Evolutionary conservation across 2,797 vertebrate genomes (phyloP).

Genomic region (Heteromormyrus szaboi): DNA sequence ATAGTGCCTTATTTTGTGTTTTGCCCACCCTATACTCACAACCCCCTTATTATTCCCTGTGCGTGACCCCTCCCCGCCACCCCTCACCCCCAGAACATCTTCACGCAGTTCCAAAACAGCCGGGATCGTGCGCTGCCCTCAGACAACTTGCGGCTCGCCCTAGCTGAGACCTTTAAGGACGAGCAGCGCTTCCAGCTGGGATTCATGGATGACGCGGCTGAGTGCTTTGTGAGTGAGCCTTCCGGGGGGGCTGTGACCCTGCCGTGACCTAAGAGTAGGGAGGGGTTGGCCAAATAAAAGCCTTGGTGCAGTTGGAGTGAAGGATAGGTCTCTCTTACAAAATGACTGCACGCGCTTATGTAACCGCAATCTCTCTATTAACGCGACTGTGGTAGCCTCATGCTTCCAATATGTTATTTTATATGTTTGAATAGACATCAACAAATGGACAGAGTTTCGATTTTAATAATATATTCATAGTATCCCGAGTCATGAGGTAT

Average conservation of each 20-base stretch:
- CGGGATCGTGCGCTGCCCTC: conserved; percentile 89
- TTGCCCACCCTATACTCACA: background rate
- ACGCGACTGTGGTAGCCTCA: background rate
- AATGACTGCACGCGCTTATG: background rate
- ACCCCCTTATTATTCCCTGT: background rate
- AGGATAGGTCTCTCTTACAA: background rate
- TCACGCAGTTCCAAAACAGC: conserved; percentile 94
- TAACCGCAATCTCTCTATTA: background rate
- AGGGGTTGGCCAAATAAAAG: background rate
- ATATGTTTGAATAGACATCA: background rate
- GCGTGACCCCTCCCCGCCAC: too few species aligned
- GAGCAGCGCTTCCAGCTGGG: conserved; percentile 97
- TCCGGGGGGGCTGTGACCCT: background rate
- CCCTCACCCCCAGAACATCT: conserved; percentile 69
- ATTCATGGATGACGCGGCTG: conserved; percentile 95
- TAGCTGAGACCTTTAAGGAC: conserved; percentile 97
- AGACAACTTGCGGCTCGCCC: conserved; percentile 87
- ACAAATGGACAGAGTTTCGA: too few species aligned
- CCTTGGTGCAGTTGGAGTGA: background rate
- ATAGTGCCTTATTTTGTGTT: background rate
- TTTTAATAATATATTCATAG: background rate
- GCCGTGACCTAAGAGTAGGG: background rate
- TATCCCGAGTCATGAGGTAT: background rate
- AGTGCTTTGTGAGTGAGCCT: conserved; percentile 86
- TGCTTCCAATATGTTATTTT: background rate